These are phyloP conservation scores for Sebastes trivittatus DNA, from an alignment of 2,797 vertebrate species.

Conservation along the genomic window DNA sequence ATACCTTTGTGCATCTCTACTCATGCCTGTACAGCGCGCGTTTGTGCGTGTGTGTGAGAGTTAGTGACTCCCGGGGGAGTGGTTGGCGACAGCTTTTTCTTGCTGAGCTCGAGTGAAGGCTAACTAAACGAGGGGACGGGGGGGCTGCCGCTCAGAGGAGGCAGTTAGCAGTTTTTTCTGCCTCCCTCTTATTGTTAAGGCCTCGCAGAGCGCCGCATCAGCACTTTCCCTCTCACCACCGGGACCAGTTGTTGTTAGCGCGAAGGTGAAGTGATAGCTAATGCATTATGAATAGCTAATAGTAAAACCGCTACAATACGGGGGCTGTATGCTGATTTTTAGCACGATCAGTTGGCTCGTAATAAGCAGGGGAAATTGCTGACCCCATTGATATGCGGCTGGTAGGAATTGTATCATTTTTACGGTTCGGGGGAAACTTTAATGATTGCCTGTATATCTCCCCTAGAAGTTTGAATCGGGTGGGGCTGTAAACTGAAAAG, in stretches of 20 bases:
- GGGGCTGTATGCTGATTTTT: conserved; percentile 41
- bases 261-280: conserved; percentile 71
- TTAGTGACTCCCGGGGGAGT: conserved; percentile 48
- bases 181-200: conserved; percentile 62
- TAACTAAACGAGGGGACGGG: conserved; percentile 63
- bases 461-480: conserved; percentile 49
- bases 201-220: conserved; percentile 53
- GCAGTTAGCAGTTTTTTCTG: conserved; percentile 66
- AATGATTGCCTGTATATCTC: conserved; percentile 60
- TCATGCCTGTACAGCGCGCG: background rate
- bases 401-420: conserved; percentile 65
- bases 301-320: conserved; percentile 47
- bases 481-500: conserved; percentile 50
- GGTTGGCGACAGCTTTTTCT: conserved; percentile 59
- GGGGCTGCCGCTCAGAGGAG: conserved; percentile 21
- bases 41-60: background rate
- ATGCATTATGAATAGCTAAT: conserved; percentile 78
- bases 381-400: conserved; percentile 59
- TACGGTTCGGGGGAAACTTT: conserved; percentile 54
- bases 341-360: conserved; percentile 58
- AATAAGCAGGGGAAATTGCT: conserved; percentile 56
- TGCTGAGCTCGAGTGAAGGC: conserved; percentile 62
- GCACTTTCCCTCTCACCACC: conserved; percentile 56
- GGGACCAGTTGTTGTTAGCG: conserved; percentile 71
- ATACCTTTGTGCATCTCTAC: conserved; percentile 29